Percentiles rank a stretch among this genome's conserved stretches.
These are phyloP conservation scores for Chloroceryle aenea DNA, from an alignment of 2,113 vertebrate genomes.

Conservation along the genomic window DNA sequence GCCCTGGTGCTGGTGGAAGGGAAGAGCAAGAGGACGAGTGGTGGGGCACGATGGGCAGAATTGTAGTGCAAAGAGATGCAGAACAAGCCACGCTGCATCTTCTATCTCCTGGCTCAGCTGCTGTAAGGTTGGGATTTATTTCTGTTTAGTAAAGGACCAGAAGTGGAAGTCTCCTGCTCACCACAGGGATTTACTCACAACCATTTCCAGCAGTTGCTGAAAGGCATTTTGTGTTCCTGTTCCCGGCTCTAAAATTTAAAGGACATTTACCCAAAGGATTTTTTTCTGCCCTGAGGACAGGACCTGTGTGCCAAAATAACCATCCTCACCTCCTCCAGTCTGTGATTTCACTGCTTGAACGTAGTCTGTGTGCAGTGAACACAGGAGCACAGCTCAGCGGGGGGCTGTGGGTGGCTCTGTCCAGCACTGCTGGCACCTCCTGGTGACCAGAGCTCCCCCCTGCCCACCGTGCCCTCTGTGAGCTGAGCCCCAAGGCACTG, in stretches of 20 bases:
- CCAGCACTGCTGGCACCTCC: background rate
- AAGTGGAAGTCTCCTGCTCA: background rate
- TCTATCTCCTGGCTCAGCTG: background rate
- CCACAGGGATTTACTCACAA: background rate
- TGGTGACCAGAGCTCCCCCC: background rate
- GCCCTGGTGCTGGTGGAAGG: rapidly evolving
- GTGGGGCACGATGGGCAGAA: background rate
- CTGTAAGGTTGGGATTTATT: background rate
- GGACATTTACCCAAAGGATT: background rate
- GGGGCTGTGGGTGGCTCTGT: background rate
- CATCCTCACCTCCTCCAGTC: background rate
- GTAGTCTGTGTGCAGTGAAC: background rate
- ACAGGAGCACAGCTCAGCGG: background rate
- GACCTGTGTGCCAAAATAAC: background rate
- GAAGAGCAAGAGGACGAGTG: background rate
- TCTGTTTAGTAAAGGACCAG: background rate
- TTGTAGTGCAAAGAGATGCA: background rate
- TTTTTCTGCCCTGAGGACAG: background rate
- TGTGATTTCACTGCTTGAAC: background rate
- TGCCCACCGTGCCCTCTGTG: background rate
- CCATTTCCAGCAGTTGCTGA: background rate
- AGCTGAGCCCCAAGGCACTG: rapidly evolving
- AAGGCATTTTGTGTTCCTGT: background rate
- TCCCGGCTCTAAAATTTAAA: background rate
- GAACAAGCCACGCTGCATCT: background rate